These are phyloP conservation scores for Manduca sexta DNA, from an alignment of 1,140 invertebrate species.

Conservation along the genomic window DNA sequence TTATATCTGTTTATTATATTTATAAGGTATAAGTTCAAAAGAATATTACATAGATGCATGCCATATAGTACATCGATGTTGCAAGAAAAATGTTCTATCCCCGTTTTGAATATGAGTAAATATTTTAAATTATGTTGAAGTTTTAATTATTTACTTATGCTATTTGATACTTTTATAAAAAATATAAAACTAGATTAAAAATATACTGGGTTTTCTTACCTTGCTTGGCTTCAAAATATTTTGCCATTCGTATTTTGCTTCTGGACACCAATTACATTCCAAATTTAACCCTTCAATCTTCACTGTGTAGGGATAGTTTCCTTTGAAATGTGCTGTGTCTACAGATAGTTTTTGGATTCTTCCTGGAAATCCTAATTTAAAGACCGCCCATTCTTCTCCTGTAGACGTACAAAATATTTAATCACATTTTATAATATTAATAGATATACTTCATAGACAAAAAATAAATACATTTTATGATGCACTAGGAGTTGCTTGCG, in stretches of 20 bases:
- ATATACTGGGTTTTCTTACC: slow-evolving; percentile 47
- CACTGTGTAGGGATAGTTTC: slow-evolving; percentile 79
- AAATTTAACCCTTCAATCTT: slow-evolving; percentile 75
- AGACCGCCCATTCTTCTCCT: slow-evolving; percentile 79
- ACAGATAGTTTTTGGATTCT: slow-evolving; percentile 73
- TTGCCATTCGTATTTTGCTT: slow-evolving; percentile 56
- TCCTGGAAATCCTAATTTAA: slow-evolving; percentile 75
- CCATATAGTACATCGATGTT: too few relatives aligned
- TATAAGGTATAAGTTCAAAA: too few relatives aligned
- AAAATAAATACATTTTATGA: too few relatives aligned
- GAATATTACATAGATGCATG: too few relatives aligned
- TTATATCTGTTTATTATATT: too few relatives aligned
- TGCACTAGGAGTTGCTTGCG: too few relatives aligned
- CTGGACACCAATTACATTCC: slow-evolving; percentile 36
- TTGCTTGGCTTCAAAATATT: slow-evolving; percentile 72
- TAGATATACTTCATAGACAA: too few relatives aligned
- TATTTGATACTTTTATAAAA: background rate
- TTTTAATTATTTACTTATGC: background rate
- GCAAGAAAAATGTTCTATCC: too few relatives aligned
- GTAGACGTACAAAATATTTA: background rate
- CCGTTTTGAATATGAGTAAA: too few relatives aligned
- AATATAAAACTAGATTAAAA: background rate
- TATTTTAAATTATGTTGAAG: too few relatives aligned
- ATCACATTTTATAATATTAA: background rate
- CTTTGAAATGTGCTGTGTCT: slow-evolving; percentile 80